Percentiles rank a stretch among this genome's conserved stretches.
Conservation (phyloP, 2,888 invertebrate genomes). For the Panorpa germanica region DNA sequence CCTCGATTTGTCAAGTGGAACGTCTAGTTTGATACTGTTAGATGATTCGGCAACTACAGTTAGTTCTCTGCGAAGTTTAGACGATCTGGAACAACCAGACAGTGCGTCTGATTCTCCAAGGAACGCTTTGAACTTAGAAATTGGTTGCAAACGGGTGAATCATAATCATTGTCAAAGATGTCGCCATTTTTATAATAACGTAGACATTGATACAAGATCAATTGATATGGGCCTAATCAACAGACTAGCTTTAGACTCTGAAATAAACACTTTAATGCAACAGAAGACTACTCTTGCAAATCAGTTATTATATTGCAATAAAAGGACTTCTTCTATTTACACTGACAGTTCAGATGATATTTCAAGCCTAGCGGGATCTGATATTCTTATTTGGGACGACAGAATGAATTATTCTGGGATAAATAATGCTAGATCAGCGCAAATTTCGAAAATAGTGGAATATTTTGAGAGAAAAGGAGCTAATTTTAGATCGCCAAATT, state of each 20-base stretch:
- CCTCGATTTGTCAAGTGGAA: too few relatives aligned
- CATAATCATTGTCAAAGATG: slow-evolving; percentile 15
- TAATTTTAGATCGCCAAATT: slow-evolving; percentile 29
- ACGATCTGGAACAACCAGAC: slow-evolving; percentile 33
- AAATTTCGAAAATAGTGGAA: slow-evolving; percentile 71
- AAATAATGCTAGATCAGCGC: slow-evolving; percentile 34
- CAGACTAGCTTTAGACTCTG: slow-evolving; percentile 26
- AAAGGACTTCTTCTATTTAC: slow-evolving; percentile 62
- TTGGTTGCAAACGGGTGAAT: slow-evolving; percentile 16
- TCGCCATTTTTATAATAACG: slow-evolving; percentile 21
- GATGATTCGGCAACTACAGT: slow-evolving; percentile 35
- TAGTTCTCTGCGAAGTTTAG: slow-evolving; percentile 35
- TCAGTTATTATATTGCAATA: slow-evolving; percentile 36
- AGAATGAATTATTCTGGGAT: slow-evolving; percentile 32
- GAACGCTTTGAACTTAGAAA: slow-evolving; percentile 1
- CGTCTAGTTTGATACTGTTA: slow-evolving; percentile 32
- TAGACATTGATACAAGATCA: slow-evolving; percentile 21
- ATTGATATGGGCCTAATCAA: slow-evolving; percentile 28
- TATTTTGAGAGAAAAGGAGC: slow-evolving; percentile 69
- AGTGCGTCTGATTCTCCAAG: slow-evolving; percentile 19
- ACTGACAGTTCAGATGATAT: slow-evolving; percentile 78
- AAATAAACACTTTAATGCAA: slow-evolving; percentile 25
- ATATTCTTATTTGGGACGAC: slow-evolving; percentile 51
- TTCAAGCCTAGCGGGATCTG: slow-evolving; percentile 61
- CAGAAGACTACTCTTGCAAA: slow-evolving; percentile 25